A percentile compares a stretch with the other conserved stretches of the same genome.
These are phyloP conservation scores for Nasonia oneida DNA, from an alignment of 2,888 invertebrate species.

Conservation along the genomic window DNA sequence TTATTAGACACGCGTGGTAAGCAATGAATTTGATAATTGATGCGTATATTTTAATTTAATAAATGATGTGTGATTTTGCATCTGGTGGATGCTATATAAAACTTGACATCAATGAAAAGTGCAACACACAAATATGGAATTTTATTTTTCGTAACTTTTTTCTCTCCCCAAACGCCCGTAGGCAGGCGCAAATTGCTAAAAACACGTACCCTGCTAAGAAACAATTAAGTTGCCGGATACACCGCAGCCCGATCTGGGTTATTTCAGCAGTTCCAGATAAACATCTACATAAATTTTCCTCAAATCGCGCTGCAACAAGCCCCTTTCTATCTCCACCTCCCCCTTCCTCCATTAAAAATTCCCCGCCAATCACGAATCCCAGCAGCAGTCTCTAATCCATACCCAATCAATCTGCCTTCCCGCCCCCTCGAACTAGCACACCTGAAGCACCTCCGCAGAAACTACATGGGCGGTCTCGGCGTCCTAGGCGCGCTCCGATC, in stretches of 20 bases:
- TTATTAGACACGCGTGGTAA: no score
- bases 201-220: not conserved
- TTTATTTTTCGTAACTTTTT: no score
- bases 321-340: not conserved
- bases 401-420: not conserved
- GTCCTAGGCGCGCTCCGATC: not conserved
- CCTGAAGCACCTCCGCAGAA: not conserved
- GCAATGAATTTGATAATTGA: no score
- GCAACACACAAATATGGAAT: no score
- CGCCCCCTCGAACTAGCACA: not conserved
- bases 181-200: not conserved
- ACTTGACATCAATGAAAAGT: no score
- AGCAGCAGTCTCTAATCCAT: not conserved
- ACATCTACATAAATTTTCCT: constrained; percentile 27
- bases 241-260: not conserved
- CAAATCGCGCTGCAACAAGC: not conserved
- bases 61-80: no score
- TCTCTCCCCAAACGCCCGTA: not conserved
- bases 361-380: not conserved
- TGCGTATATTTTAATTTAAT: no score
- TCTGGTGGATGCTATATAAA: no score
- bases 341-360: not conserved
- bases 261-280: constrained; percentile 14
- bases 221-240: constrained; percentile 1
- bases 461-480: not conserved